Evolutionary conservation across 2,113 vertebrate species (phyloP).

Genomic region (Dryoscopus gambensis): DNA sequence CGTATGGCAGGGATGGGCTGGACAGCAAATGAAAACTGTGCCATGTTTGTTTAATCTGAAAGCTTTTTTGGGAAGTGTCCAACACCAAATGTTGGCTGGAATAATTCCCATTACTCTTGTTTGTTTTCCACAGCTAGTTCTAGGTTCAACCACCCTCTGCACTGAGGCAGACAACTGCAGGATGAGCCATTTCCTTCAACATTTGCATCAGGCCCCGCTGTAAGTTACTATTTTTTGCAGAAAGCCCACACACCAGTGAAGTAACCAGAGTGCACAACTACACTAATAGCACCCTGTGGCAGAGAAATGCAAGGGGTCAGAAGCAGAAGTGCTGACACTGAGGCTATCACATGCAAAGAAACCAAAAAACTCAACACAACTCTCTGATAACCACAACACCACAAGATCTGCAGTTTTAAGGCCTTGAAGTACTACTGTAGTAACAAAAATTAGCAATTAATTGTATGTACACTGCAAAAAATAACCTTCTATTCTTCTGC

Average conservation of each 20-base stretch:
- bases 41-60: constrained; percentile 18
- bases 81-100: background rate
- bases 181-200: background rate
- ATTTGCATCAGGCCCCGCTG: background rate
- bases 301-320: background rate
- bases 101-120: background rate
- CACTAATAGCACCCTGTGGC: background rate
- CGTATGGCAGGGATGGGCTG: background rate
- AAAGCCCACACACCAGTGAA: background rate
- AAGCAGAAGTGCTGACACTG: background rate
- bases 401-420: background rate
- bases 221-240: background rate
- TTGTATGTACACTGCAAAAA: background rate
- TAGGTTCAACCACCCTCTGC: background rate
- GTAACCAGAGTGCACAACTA: background rate
- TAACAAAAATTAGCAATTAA: background rate
- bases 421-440: background rate
- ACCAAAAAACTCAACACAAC: background rate
- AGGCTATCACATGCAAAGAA: background rate
- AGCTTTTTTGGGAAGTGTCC: constrained; percentile 36
- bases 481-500: background rate
- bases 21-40: background rate
- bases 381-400: background rate
- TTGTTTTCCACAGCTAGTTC: background rate
- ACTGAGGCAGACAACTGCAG: background rate